Conservation (phyloP, 2,113 vertebrate species). For the Psittacula cyanocephala region DNA sequence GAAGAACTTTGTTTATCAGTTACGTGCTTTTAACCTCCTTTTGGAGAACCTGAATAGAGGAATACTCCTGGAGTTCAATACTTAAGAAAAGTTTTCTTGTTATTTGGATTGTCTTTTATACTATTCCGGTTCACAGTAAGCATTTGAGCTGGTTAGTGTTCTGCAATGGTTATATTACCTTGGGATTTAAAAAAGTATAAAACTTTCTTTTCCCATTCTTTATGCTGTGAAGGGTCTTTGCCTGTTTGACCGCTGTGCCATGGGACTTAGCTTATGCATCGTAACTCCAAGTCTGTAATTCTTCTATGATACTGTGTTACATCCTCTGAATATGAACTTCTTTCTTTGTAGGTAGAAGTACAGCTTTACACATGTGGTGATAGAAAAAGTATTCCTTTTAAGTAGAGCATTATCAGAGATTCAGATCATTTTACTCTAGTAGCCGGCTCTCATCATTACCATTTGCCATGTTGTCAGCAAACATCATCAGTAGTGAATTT, state of each 20-base stretch:
- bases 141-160: neutral
- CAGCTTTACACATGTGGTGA: neutral
- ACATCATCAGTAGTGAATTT: conserved; percentile 17
- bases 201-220: conserved; percentile 15
- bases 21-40: neutral
- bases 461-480: conserved; percentile 24
- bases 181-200: conserved; percentile 16
- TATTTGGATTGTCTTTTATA: conserved; percentile 24
- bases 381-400: neutral
- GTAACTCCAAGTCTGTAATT: neutral
- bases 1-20: conserved; percentile 3
- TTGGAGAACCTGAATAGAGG: neutral
- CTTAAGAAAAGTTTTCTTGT: neutral
- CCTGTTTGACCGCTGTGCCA: neutral
- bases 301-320: neutral
- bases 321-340: neutral
- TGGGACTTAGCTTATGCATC: neutral
- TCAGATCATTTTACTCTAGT: neutral
- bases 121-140: neutral
- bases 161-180: neutral
- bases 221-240: neutral
- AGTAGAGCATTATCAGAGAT: neutral
- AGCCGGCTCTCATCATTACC: neutral
- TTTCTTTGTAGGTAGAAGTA: neutral
- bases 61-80: neutral